phyloP scores from a whole-genome alignment of 2,797 vertebrate genomes.

The Valencia hispanica region DNA sequence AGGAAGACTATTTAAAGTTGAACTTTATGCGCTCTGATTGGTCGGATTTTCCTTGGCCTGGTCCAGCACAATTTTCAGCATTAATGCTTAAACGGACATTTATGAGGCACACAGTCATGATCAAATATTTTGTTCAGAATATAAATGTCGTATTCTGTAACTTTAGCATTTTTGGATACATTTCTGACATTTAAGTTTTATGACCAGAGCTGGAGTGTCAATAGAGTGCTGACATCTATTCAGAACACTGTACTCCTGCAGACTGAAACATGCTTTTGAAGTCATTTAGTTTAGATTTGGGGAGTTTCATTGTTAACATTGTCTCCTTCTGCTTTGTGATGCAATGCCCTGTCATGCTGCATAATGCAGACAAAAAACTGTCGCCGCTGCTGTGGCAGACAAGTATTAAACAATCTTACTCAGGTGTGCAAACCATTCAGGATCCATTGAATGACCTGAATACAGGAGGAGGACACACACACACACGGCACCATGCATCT shows the following conservation, averaged over 20 bases:
- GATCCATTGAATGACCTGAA: background rate
- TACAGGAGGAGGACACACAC: background rate
- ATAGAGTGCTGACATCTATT: background rate
- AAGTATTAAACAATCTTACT: background rate
- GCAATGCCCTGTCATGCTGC: background rate
- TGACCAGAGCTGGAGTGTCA: background rate
- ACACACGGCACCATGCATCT: background rate
- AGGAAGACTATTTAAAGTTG: conserved; percentile 36
- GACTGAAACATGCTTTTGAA: background rate
- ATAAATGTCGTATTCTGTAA: background rate
- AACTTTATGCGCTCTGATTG: conserved; percentile 28
- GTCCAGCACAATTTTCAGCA: background rate
- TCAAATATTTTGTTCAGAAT: background rate
- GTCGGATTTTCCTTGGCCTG: background rate
- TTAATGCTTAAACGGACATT: background rate
- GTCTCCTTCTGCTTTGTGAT: no score
- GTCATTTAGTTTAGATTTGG: background rate
- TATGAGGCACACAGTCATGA: background rate
- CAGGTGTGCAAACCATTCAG: background rate
- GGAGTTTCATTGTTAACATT: background rate
- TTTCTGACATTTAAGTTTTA: background rate
- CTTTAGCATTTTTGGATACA: background rate
- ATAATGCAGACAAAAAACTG: no score
- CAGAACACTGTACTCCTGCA: no score
- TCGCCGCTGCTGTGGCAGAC: no score